Evolutionary conservation across 2,888 invertebrate genomes (phyloP), one percentile per base, ranked within the genome.

Genomic region (Ephialtes manifestator): DNA sequence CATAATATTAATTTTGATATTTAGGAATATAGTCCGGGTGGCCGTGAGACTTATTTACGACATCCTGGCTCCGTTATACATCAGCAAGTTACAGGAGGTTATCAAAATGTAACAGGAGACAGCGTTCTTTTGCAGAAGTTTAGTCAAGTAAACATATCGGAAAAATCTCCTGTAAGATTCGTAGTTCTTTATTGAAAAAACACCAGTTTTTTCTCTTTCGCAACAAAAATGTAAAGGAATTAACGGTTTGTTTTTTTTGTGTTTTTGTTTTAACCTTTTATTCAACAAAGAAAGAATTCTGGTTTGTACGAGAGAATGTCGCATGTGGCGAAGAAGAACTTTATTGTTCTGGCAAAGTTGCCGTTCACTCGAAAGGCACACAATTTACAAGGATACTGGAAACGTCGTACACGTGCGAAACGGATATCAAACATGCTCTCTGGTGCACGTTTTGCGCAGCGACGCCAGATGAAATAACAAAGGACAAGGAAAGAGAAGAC

Each of bases 11-110:
- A 28, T 39, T 81, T 67, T 74, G 39, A 15, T 89, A 77, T 91
- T 91, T 88, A 97, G 97, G 98, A 97, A 96, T 98, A 97, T 95
- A 96, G 97, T 95, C 98, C 98, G 92, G 97, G 97, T 95, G 98
- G 98, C 94, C 96, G 98, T 94, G 96, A 97, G 95, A 97, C 97
- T 95, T 95, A 97, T 93, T 95, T 95, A 81, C 96, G 96, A 90
- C 98, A 98, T 94, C 97, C 97, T 18, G 97, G 97, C 75, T 96
- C 96, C 87, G 95, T 96, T 71, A 95, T 96, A 90, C 91, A 93
- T 87, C 92, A 90, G 77, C 89, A 90, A 60, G 53, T 18, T 10
- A 39, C 91, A 31, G 93, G 95, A 87, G 95, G 94, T 83, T 95
- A 95, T 63, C 95, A 93, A 76, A 92, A 94, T 65, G 89, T 95